These are phyloP conservation scores for Holacanthus passer DNA, from an alignment of 2,113 vertebrate genomes.

Conservation along the genomic window DNA sequence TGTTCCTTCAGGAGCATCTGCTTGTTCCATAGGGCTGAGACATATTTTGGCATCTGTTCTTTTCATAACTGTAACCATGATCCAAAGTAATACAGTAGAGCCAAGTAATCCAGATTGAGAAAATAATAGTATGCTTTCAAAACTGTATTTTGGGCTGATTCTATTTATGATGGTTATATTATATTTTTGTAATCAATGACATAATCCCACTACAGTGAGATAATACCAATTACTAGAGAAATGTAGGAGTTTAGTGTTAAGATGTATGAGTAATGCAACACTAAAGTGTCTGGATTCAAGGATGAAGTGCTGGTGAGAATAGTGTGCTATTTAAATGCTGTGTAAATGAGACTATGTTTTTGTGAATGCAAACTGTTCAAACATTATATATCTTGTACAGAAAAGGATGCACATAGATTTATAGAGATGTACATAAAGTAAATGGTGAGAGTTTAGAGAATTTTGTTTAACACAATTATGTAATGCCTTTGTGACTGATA, in stretches of 20 bases:
- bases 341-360: slow-evolving; percentile 1
- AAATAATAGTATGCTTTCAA: neutral
- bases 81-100: slow-evolving; percentile 11
- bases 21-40: neutral
- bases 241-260: slow-evolving; percentile 3
- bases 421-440: slow-evolving; percentile 43
- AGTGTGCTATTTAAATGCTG: slow-evolving; percentile 17
- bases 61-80: slow-evolving; percentile 10
- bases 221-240: neutral
- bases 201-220: slow-evolving; percentile 15
- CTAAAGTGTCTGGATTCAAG: slow-evolving; percentile 5
- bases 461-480: slow-evolving; percentile 27
- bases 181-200: slow-evolving; percentile 50
- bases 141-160: slow-evolving; percentile 39
- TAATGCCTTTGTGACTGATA: slow-evolving; percentile 53
- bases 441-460: slow-evolving; percentile 14
- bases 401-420: slow-evolving; percentile 42
- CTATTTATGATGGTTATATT: slow-evolving; percentile 30
- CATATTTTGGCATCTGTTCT: neutral
- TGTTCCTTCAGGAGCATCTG: neutral
- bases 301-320: slow-evolving; percentile 5
- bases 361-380: slow-evolving; percentile 37
- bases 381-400: slow-evolving; percentile 35
- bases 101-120: neutral
- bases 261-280: slow-evolving; percentile 7